These are phyloP conservation scores for Carcharodon carcharias DNA, from an alignment of 2,797 vertebrate species.

Conservation along the genomic window DNA sequence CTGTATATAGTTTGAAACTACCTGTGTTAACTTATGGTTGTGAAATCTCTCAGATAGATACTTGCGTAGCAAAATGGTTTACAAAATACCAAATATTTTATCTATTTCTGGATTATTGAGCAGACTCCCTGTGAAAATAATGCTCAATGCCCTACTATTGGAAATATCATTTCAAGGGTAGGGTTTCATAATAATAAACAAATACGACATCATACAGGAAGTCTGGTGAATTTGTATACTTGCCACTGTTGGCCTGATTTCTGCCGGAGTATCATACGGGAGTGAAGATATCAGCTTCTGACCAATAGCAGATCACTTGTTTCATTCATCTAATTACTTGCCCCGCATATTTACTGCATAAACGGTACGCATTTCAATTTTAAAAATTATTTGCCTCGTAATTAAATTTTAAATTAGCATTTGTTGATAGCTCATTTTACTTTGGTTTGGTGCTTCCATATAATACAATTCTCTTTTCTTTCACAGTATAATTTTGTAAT, in stretches of 20 bases:
- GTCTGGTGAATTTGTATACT: background rate
- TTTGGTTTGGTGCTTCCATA: background rate
- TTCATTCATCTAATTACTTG: background rate
- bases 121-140: background rate
- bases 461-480: background rate
- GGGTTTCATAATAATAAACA: background rate
- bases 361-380: background rate
- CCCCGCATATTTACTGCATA: background rate
- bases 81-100: background rate
- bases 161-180: background rate
- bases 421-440: background rate
- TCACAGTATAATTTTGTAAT: background rate
- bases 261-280: background rate
- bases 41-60: background rate
- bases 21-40: background rate
- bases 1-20: background rate
- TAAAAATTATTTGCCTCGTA: no score
- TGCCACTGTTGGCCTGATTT: background rate
- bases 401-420: background rate
- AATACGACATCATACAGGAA: background rate
- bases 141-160: background rate
- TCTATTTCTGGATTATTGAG: background rate
- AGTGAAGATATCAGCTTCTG: background rate
- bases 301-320: background rate
- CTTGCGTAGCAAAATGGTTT: background rate